Evolutionary conservation across 2,797 vertebrate species (phyloP).

Genomic region (Sciaenops ocellatus): DNA sequence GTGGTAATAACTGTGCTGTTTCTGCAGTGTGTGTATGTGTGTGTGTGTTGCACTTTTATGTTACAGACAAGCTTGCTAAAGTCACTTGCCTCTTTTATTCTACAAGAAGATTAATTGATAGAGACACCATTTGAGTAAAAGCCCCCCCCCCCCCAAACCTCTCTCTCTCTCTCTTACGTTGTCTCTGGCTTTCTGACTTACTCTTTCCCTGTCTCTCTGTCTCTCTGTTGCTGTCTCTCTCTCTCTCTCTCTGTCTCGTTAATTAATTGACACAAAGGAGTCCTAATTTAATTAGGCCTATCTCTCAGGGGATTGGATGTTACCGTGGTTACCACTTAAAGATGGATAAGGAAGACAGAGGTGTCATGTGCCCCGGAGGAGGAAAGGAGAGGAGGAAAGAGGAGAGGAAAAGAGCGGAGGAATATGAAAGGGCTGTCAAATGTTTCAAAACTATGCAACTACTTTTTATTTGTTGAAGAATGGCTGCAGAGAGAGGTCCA

Average conservation of each 20-base stretch:
- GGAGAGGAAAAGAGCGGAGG: slow-evolving; percentile 19
- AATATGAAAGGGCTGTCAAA: slow-evolving; percentile 20
- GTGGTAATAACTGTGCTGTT: slow-evolving; percentile 15
- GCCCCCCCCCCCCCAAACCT: slow-evolving; percentile 13
- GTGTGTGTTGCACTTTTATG: slow-evolving; percentile 33
- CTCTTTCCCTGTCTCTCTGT: slow-evolving; percentile 68
- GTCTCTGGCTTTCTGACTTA: slow-evolving; percentile 53
- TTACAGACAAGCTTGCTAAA: slow-evolving; percentile 34
- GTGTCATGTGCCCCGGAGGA: slow-evolving; percentile 73
- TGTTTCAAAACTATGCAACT: slow-evolving; percentile 21
- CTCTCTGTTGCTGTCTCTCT: slow-evolving; percentile 60
- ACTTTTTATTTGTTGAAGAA: background rate
- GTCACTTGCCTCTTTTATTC: slow-evolving; percentile 33
- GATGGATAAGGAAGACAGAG: slow-evolving; percentile 80
- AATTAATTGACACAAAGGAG: slow-evolving; percentile 91
- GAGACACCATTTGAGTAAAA: slow-evolving; percentile 38
- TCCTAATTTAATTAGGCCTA: slow-evolving; percentile 89
- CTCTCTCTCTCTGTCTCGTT: slow-evolving; percentile 76
- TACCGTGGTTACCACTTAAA: slow-evolving; percentile 88
- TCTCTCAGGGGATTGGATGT: slow-evolving; percentile 86
- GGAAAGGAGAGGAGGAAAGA: slow-evolving; percentile 33
- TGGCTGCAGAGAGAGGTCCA: background rate
- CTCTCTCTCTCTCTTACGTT: slow-evolving; percentile 9
- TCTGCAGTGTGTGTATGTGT: slow-evolving; percentile 11
- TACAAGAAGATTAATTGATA: slow-evolving; percentile 51